phyloP scores from a whole-genome alignment of 2,797 vertebrate genomes.

The Danio tinwini region DNA sequence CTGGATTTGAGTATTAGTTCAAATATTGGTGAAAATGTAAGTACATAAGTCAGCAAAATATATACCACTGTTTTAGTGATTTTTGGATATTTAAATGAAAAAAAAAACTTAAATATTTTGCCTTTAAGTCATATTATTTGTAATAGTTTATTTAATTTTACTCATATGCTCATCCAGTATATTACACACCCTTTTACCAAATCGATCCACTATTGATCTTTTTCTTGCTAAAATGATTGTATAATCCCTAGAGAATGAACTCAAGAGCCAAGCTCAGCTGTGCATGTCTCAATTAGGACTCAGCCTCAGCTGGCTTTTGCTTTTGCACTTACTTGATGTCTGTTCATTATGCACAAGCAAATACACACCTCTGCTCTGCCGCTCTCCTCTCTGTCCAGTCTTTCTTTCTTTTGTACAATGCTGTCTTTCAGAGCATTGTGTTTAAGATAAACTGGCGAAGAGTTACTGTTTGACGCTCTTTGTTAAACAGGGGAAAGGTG shows the following conservation, averaged over 20 bases:
- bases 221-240: conserved; percentile 11
- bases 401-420: conserved; percentile 16
- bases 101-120: background rate
- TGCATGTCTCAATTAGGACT: conserved; percentile 41
- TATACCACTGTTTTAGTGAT: too few relatives aligned
- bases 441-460: background rate
- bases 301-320: conserved; percentile 73
- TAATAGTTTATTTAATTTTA: too few relatives aligned
- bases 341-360: conserved; percentile 68
- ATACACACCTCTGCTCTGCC: conserved; percentile 53
- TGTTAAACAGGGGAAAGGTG: conserved; percentile 77
- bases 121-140: background rate
- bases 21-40: too few relatives aligned
- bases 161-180: background rate
- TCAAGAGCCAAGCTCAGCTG: conserved; percentile 35
- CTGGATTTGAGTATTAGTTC: too few relatives aligned
- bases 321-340: conserved; percentile 65
- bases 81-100: too few relatives aligned
- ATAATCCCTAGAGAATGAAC: conserved; percentile 18
- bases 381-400: background rate
- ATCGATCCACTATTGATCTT: conserved; percentile 22
- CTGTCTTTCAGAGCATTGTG: background rate
- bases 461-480: conserved; percentile 45
- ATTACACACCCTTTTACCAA: background rate
- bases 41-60: too few relatives aligned